A percentile compares a stretch with the other conserved stretches of the same genome.
These are phyloP conservation scores for Harpalus rubripes DNA, from an alignment of 2,888 invertebrate species.

Conservation along the genomic window DNA sequence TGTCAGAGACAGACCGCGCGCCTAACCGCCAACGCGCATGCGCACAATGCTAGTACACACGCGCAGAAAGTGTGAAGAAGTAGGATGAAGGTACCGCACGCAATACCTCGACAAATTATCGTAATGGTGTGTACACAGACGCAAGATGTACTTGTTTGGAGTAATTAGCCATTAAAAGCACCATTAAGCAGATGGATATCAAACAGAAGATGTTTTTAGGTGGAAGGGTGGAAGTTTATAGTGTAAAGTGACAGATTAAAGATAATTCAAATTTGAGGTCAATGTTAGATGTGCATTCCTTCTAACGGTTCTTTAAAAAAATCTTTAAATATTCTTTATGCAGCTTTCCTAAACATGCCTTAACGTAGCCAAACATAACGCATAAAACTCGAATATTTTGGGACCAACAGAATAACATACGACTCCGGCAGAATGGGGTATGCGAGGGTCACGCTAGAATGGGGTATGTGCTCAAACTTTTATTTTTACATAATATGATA, in stretches of 20 bases:
- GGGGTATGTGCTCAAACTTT: too few species aligned
- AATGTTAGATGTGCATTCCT: not conserved
- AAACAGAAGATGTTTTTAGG: not conserved
- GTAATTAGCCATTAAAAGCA: not conserved
- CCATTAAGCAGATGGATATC: slow-evolving; percentile 2
- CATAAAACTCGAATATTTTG: too few species aligned
- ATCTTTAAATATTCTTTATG: too few species aligned
- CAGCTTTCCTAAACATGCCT: too few species aligned
- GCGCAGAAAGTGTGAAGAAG: not conserved
- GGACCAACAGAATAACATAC: too few species aligned
- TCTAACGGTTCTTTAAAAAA: too few species aligned
- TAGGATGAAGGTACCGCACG: too few species aligned
- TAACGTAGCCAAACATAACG: too few species aligned
- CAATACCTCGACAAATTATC: not conserved
- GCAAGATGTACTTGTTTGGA: slow-evolving; percentile 5
- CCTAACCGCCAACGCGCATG: not conserved
- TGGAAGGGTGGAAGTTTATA: not conserved
- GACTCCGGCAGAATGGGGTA: too few species aligned
- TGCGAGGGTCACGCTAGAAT: too few species aligned
- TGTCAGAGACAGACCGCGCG: slow-evolving; percentile 9
- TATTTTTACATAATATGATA: too few species aligned
- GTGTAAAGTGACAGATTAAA: not conserved
- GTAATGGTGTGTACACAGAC: not conserved
- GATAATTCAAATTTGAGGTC: not conserved
- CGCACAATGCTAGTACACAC: too few species aligned